Evolutionary conservation across 2,797 vertebrate genomes (phyloP).

Genomic region (Scolopax rusticola): DNA sequence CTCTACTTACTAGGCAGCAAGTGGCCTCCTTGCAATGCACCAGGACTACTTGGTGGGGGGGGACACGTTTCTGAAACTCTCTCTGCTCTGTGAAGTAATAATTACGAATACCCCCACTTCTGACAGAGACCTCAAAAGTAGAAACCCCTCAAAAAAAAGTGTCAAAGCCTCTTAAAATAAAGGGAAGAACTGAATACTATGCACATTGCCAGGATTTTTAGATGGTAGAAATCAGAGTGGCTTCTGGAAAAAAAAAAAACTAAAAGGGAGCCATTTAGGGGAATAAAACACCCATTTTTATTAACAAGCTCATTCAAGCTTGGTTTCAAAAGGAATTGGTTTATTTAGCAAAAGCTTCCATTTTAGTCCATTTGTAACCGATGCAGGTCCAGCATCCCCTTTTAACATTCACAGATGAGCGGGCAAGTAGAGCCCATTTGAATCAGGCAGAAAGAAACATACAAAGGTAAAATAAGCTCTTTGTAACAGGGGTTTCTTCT

Average conservation of each 20-base stretch:
- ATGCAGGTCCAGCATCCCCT: conserved; percentile 12
- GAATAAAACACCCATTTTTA: conserved; percentile 35
- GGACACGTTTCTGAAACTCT: neutral
- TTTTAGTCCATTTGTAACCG: conserved; percentile 48
- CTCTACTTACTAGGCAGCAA: neutral
- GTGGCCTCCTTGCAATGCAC: neutral
- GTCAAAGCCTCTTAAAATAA: neutral
- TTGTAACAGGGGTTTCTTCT: neutral
- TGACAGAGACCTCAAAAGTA: neutral
- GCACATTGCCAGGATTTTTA: neutral
- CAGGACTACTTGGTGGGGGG: neutral
- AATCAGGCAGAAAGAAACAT: neutral
- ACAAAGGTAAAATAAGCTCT: conserved; percentile 16
- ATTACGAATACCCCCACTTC: neutral
- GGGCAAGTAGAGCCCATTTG: conserved; percentile 15
- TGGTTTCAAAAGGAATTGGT: conserved; percentile 42
- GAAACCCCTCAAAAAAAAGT: neutral
- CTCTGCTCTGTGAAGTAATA: neutral
- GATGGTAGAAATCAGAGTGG: neutral
- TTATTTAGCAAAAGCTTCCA: conserved; percentile 42
- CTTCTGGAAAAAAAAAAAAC: neutral
- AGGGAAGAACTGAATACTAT: neutral
- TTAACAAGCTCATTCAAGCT: conserved; percentile 33
- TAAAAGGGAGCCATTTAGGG: neutral
- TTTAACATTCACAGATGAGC: conserved; percentile 51